Percentiles rank a stretch among this genome's conserved stretches.
phyloP scores from a whole-genome alignment of 1,140 invertebrate species.

The Liolophura sinensis region DNA sequence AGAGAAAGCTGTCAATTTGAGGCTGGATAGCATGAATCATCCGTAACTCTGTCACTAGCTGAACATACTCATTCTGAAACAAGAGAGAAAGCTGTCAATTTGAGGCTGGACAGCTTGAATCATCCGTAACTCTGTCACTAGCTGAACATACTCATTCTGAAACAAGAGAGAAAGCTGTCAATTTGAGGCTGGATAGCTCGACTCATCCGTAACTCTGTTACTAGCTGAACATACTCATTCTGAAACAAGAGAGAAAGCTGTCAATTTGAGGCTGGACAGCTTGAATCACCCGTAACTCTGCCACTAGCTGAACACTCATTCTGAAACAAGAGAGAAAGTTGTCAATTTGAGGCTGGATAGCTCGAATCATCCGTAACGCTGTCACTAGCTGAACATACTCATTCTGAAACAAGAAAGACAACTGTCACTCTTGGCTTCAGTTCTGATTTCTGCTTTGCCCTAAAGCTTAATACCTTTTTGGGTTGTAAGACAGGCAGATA shows the following conservation, averaged over 20 bases:
- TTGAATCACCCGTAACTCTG: constrained; percentile 48
- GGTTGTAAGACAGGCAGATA: too few species aligned
- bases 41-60: constrained; percentile 49
- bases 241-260: constrained; percentile 47
- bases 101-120: constrained; percentile 51
- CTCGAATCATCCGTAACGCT: constrained; percentile 48
- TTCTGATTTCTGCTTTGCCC: too few species aligned
- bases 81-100: constrained; percentile 50
- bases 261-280: constrained; percentile 54
- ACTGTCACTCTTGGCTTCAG: too few species aligned
- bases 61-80: constrained; percentile 51
- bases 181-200: constrained; percentile 53
- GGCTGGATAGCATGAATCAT: constrained; percentile 52
- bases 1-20: constrained; percentile 52
- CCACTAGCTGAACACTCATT: constrained; percentile 51
- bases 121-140: constrained; percentile 52
- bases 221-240: constrained; percentile 52
- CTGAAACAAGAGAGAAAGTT: constrained; percentile 49
- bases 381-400: constrained; percentile 56
- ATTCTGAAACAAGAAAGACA: constrained; percentile 47
- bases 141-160: constrained; percentile 51
- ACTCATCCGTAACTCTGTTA: constrained; percentile 51
- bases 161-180: constrained; percentile 47
- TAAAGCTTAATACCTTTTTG: too few species aligned
- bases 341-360: constrained; percentile 53